Conservation (phyloP, 2,797 vertebrate species). For the Astyanax mexicanus region DNA sequence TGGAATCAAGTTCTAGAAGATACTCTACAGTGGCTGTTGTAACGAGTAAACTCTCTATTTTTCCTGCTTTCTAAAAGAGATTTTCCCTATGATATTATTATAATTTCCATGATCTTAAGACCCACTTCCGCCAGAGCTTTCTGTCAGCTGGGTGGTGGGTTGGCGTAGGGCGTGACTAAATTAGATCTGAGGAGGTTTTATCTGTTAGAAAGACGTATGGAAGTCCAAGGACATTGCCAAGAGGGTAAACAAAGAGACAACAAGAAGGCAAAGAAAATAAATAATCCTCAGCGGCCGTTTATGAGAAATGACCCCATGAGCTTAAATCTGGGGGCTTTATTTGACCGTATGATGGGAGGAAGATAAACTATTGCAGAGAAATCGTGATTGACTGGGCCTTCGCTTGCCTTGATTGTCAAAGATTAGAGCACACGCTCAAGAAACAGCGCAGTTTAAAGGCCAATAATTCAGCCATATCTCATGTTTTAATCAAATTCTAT, state of each 20-base stretch:
- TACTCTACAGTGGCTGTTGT: background rate
- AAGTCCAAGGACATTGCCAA: constrained; percentile 68
- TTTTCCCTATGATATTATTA: background rate
- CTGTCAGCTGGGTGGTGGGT: constrained; percentile 42
- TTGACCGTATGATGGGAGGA: constrained; percentile 47
- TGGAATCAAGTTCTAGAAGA: no score
- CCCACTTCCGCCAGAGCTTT: constrained; percentile 67
- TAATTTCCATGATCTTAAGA: constrained; percentile 65
- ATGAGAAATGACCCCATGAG: constrained; percentile 58
- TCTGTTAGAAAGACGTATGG: constrained; percentile 73
- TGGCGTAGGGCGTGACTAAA: constrained; percentile 53
- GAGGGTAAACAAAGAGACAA: constrained; percentile 74
- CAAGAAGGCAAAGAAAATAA: constrained; percentile 62
- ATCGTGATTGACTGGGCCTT: constrained; percentile 43
- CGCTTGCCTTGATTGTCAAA: constrained; percentile 18
- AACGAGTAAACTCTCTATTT: background rate
- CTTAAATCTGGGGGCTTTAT: constrained; percentile 53
- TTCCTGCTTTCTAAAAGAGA: constrained; percentile 33
- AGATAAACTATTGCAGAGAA: constrained; percentile 33
- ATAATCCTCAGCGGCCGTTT: constrained; percentile 43
- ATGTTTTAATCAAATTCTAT: constrained; percentile 20
- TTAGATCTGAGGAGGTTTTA: constrained; percentile 76
- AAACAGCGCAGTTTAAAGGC: background rate
- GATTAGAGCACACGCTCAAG: constrained; percentile 13
- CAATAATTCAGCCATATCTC: constrained; percentile 2